These are phyloP conservation scores for Apogon hyalosoma DNA, from an alignment of 2,797 vertebrate species.

Conservation along the genomic window DNA sequence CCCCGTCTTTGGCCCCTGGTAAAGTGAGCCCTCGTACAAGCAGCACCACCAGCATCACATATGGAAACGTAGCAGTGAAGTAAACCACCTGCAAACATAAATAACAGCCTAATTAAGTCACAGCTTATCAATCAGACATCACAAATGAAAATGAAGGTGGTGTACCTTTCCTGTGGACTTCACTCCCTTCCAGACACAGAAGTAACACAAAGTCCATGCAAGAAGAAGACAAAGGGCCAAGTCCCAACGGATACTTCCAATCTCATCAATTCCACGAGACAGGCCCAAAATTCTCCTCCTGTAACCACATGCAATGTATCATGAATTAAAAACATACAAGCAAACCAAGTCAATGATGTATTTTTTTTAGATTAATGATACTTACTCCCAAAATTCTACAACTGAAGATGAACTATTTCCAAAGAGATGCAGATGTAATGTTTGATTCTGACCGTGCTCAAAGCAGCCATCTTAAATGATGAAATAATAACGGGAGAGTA, in stretches of 20 bases:
- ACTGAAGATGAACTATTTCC: slow-evolving; percentile 81
- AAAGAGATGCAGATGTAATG: slow-evolving; percentile 56
- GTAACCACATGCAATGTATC: slow-evolving; percentile 3
- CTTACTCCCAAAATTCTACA: slow-evolving; percentile 89
- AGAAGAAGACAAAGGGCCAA: slow-evolving; percentile 92
- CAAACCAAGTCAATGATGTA: background rate
- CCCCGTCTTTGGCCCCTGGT: slow-evolving; percentile 91
- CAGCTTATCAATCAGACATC: background rate
- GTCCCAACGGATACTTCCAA: slow-evolving; percentile 93
- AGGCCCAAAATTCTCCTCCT: slow-evolving; percentile 93
- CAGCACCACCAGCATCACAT: slow-evolving; percentile 92
- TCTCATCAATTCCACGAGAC: slow-evolving; percentile 91
- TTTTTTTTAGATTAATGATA: slow-evolving; percentile 28
- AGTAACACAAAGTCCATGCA: slow-evolving; percentile 94
- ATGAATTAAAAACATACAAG: background rate
- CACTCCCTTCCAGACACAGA: slow-evolving; percentile 97
- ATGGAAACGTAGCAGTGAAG: slow-evolving; percentile 96
- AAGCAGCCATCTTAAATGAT: slow-evolving; percentile 81
- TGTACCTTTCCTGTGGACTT: slow-evolving; percentile 94
- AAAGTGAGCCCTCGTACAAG: slow-evolving; percentile 93
- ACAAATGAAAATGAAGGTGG: background rate
- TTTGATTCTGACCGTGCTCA: slow-evolving; percentile 86
- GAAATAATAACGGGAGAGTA: slow-evolving; percentile 6
- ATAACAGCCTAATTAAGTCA: background rate
- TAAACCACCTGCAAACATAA: slow-evolving; percentile 86